phyloP scores from a whole-genome alignment of 2,888 invertebrate species.

The Drosophila ezoana region DNA sequence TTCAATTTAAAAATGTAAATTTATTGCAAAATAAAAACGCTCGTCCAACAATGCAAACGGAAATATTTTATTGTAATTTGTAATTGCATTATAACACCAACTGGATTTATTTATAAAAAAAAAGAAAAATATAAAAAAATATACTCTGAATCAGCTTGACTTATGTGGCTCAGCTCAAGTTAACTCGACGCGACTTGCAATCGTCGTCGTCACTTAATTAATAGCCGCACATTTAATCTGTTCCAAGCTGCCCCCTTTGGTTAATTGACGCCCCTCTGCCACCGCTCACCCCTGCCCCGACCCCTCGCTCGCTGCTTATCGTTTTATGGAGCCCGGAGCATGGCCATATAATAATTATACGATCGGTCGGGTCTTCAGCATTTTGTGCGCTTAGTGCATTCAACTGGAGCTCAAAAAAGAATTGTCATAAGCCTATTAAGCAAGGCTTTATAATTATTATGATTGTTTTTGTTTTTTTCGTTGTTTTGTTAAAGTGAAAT shows the following conservation, averaged over 20 bases:
- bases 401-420: slow-evolving; percentile 65
- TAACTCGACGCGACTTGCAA: slow-evolving; percentile 45
- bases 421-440: slow-evolving; percentile 80
- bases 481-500: slow-evolving; percentile 37
- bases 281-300: neutral
- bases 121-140: neutral
- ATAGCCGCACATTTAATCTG: slow-evolving; percentile 73
- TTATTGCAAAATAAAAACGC: slow-evolving; percentile 27
- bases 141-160: slow-evolving; percentile 61
- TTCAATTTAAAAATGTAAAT: slow-evolving; percentile 54
- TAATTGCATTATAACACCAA: slow-evolving; percentile 55
- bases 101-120: slow-evolving; percentile 48
- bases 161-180: slow-evolving; percentile 23
- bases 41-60: slow-evolving; percentile 57
- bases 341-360: slow-evolving; percentile 62
- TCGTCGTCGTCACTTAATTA: slow-evolving; percentile 66
- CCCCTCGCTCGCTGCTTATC: slow-evolving; percentile 42
- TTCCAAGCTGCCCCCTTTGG: slow-evolving; percentile 36
- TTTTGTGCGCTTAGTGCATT: slow-evolving; percentile 62
- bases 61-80: slow-evolving; percentile 69
- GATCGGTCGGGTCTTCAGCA: slow-evolving; percentile 43
- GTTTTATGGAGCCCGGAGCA: slow-evolving; percentile 52
- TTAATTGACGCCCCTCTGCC: slow-evolving; percentile 2
- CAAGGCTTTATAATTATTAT: slow-evolving; percentile 47
- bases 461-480: slow-evolving; percentile 13